Evolutionary conservation across 2,113 vertebrate genomes (phyloP).

Genomic region (Petrocephalus zakoni): DNA sequence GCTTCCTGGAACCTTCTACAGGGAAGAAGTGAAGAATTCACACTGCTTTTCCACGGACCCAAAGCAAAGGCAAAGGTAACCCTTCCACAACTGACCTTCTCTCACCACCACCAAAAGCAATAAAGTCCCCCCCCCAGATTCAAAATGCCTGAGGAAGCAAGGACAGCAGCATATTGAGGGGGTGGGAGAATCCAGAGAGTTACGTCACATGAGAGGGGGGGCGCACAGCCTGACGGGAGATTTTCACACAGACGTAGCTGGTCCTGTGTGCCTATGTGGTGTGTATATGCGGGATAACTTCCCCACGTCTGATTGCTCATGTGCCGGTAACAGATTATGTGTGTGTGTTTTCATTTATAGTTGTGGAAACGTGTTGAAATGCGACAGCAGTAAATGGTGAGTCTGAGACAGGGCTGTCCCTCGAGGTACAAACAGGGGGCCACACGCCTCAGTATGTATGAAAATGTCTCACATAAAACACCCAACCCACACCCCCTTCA

Average conservation of each 20-base stretch:
- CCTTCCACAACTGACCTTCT: background rate
- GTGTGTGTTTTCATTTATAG: background rate
- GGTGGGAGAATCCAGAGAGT: background rate
- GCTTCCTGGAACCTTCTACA: background rate
- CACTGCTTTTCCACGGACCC: background rate
- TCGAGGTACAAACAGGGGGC: background rate
- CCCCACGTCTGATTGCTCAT: background rate
- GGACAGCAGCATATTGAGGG: constrained; percentile 11
- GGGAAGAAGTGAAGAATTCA: background rate
- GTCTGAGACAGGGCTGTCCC: background rate
- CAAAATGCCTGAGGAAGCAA: background rate
- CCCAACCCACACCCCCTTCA: background rate
- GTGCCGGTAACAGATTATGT: background rate
- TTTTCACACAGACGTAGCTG: constrained; percentile 12
- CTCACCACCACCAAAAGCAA: background rate
- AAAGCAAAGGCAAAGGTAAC: background rate
- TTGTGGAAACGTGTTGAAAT: background rate
- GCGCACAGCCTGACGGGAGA: constrained; percentile 13
- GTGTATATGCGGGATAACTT: background rate
- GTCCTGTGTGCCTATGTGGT: background rate
- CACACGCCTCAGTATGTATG: background rate
- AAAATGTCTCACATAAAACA: background rate
- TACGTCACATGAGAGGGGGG: background rate
- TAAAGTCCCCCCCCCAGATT: background rate
- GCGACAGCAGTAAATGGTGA: background rate